Base-by-base conservation (phyloP, 2,888 invertebrate species). In the Heteromyza rotundicornis region DNA sequence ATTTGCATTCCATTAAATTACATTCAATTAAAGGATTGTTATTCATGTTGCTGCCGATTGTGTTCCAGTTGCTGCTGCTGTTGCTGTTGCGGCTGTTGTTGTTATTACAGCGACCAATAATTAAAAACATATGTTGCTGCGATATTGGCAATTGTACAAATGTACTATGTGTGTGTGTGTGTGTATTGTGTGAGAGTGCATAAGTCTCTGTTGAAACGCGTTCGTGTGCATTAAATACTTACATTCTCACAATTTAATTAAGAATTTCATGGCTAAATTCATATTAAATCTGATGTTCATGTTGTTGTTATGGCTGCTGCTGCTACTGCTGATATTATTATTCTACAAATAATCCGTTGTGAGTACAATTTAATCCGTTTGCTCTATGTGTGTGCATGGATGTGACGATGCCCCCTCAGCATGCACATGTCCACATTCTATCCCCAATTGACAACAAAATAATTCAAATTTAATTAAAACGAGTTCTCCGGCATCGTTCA, bases 11-110 rank as follows among this genome's bases (percentile, higher is more conserved):
- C 47, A 7, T 17, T 47, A 49, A 49, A 20, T 49, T 51, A 2
- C 16, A 51, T 51, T 16, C 24, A 51, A 22, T 49, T 49, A 40
- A 40, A 40, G 40, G 40, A 40, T 40, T n/a, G 40, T n/a, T 40
- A 40, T n/a, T n/a, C n/a, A n/a, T n/a, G n/a, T n/a, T n/a, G n/a
- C n/a, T n/a, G n/a, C n/a, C n/a, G n/a, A n/a, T n/a, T n/a, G 40
- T 40, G 5, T 10, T 27, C 10, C 10, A 40, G 40, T 27, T 27
- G 27, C 40, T n/a, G 40, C 40, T 40, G 40, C n/a, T 27, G 27
- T 27, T 27, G 5, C n/a, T n/a, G n/a, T n/a, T n/a, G 12, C 32
- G 32, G 12, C 7, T 32, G 12, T 40, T 40, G 10, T 40, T 10
- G 40, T 40, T 14, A 40, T 40, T 40, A 14, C 40, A 10, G 40